Percentiles rank a stretch among this genome's conserved stretches.
phyloP scores from a whole-genome alignment of 2,797 vertebrate species.

The Xerus rutilus region DNA sequence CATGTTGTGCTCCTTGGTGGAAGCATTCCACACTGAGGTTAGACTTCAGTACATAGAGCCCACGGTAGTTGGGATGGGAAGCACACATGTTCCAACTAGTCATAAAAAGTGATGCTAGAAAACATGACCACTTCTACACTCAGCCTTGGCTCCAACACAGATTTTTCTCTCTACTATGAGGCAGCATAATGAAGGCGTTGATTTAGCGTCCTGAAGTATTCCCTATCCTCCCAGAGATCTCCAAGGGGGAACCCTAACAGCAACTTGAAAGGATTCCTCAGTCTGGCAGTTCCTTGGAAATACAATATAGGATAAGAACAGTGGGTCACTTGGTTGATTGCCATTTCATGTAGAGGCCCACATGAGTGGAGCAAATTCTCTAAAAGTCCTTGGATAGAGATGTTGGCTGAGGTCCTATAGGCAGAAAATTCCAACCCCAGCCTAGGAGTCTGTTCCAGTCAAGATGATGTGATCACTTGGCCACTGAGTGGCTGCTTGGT shows the following conservation, averaged over 20 bases:
- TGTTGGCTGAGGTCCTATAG: no score
- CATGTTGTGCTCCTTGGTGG: rapidly evolving
- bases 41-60: background rate
- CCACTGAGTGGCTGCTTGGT: background rate
- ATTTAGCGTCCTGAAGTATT: background rate
- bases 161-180: background rate
- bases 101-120: background rate
- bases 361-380: background rate
- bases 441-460: no score
- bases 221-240: background rate
- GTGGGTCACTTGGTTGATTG: background rate
- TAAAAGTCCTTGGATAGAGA: background rate
- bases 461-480: no score
- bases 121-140: background rate
- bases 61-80: background rate
- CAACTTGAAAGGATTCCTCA: background rate
- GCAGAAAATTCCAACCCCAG: no score
- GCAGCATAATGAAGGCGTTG: rapidly evolving
- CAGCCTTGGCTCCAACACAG: background rate
- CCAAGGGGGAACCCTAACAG: background rate
- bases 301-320: background rate
- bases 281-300: background rate
- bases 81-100: background rate
- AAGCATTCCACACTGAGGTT: background rate
- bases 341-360: no score